Base-by-base conservation (phyloP, 2,113 vertebrate genomes). In the Scomber colias region DNA sequence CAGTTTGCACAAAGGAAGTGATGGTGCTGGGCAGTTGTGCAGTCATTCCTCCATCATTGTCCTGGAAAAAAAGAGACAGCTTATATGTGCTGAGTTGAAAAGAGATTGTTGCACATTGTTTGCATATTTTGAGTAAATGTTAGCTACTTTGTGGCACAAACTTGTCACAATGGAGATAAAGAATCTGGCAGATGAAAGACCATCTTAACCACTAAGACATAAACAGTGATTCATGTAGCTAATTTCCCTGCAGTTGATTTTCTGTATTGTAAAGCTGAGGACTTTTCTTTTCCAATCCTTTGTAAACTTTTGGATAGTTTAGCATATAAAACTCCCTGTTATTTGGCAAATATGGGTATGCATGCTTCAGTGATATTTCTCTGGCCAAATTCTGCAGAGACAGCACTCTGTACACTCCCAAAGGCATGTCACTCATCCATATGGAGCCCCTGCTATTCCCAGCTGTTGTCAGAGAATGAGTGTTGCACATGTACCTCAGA, bases 1-100 rank as follows among this genome's bases (percentile, higher is more conserved):
- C 97, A 0, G 96, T 99, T 92, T 99, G 98, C 84, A 98, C 95
- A 92, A 98, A 98, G 27, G 96, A 97, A 10, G 97, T 99, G 71
- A 99, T 97, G 0, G 95, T 97, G 78, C 97, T 98, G 82, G 98
- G 98, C 21, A 99, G 95, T 91, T 99, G 98, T 10, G 97, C 97
- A 0, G 98, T 99, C 92, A 99, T 96, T 0, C 97, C 97, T 4
- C 98, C 98, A 84, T 99, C 97, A 0, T 98, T 99, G 76, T 98
- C 97, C 98, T 99, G 86, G 35, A 48, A 70, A 57, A 9, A 54
- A 77, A 74, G 67, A 15, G 60, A 17, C 77, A 30, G 71, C 3
- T 75, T 1, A 75, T 3, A 63, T 21, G 21, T 15, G 6, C 66
- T 57, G 10, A 68, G 54, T 72, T 49, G 59, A 51, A 60, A n/a